A percentile compares a stretch with the other conserved stretches of the same genome.
Evolutionary conservation across 2,113 vertebrate genomes (phyloP).

Genomic region (Dicrurus megarhynchus): DNA sequence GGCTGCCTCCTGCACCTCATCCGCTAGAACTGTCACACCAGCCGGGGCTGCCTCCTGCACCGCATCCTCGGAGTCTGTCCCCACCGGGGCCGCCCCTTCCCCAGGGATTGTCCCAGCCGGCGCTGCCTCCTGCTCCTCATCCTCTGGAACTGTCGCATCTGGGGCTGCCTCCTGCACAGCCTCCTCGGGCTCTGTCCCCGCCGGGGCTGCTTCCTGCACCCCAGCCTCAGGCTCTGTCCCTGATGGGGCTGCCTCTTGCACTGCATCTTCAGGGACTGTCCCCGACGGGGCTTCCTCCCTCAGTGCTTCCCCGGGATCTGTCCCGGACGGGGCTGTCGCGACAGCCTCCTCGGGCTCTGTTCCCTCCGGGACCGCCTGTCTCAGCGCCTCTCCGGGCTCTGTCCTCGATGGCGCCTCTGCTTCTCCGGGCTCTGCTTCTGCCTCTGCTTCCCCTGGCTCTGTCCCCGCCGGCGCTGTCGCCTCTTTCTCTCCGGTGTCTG

Average conservation of each 20-base stretch:
- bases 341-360: neutral
- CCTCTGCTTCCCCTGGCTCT: neutral
- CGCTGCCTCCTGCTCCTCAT: neutral
- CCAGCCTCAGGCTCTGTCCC: neutral
- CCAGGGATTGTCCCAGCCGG: too few species aligned
- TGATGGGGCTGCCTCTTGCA: neutral
- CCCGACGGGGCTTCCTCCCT: neutral
- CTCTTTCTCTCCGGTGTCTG: neutral
- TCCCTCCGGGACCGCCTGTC: neutral
- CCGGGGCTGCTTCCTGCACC: neutral
- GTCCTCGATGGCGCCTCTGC: neutral
- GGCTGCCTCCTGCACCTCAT: neutral
- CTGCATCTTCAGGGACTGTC: neutral
- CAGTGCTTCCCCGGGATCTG: neutral
- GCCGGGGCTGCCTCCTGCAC: neutral
- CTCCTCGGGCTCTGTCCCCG: neutral
- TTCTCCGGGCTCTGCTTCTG: too few species aligned
- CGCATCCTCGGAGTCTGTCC: neutral
- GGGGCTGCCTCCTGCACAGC: neutral
- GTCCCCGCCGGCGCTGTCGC: accelerated
- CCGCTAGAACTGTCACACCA: neutral
- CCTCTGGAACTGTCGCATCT: neutral
- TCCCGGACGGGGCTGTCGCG: neutral
- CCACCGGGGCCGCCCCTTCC: neutral
- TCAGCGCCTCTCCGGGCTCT: neutral